Base-by-base conservation (phyloP, 2,888 invertebrate species). In the Minunthozetes semirufus region DNA sequence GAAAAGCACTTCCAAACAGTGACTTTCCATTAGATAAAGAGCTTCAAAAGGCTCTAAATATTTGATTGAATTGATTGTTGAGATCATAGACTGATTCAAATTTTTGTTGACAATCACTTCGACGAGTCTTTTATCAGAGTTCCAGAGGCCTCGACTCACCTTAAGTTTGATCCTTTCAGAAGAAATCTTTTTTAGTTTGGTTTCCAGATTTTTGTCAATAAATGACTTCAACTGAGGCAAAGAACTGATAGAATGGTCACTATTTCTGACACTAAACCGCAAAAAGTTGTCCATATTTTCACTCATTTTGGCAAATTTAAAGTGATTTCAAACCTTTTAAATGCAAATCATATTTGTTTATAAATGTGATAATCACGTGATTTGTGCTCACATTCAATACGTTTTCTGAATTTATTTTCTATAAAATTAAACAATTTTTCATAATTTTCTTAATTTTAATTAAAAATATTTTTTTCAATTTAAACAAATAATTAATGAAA, bases 1-100 rank as follows among this genome's bases (percentile, higher is more conserved):
- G 33, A 59, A 72, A 27, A 25, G n/a, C 15, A 75, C 68, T 33
- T 48, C 72, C 17, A 75, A 25, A 27, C 27, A 25, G 13, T 68
- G 42, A 42, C 61, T 72, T 75, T 75, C 75, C 27, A 75, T 33
- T 6, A 66, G 17, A 72, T 72, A 75, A 22, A 75, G 48, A 6
- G 72, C 59, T 75, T 72, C 72, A 29, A 72, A 72, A n/a, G 72
- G 75, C 1, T 74, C 19, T 33, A 75, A 59, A 72, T 33, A 38
- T 59, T 48, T 42, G 68, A 33, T 17, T 8, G 8, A 1, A 71
- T 42, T 53, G 15, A 53, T 72, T 13, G 70, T 71, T 15, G 17
- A 71, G 11, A 33, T 46, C 17, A 73, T 48, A 4, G 13, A 71
- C 17, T 50, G 27, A 42, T 71, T 74, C 15, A 70, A 8, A 38